Evolutionary conservation across 2,888 invertebrate species (phyloP).

Genomic region (Helicoverpa assulta): DNA sequence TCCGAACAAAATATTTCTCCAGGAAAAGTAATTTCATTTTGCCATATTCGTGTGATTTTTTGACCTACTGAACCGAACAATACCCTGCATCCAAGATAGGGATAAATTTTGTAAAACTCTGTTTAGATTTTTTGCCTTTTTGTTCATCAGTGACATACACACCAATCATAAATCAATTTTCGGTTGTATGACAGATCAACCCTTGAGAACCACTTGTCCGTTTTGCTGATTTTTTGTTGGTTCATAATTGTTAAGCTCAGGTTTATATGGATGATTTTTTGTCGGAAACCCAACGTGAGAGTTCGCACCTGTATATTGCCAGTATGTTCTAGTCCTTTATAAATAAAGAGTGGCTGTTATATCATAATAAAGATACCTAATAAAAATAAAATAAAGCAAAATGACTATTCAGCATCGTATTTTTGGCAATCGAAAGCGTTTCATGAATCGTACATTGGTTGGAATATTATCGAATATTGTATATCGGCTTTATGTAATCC

Average conservation of each 20-base stretch:
- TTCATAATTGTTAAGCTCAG: not conserved
- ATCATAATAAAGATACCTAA: not conserved
- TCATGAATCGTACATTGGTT: not conserved
- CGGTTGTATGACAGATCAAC: not conserved
- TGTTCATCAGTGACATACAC: slow-evolving; percentile 39
- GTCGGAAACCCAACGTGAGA: no score
- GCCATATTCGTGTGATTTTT: slow-evolving; percentile 1
- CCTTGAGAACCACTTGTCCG: not conserved
- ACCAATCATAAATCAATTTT: not conserved
- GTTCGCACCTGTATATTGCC: no score
- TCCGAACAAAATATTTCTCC: not conserved
- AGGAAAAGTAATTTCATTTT: slow-evolving; percentile 2
- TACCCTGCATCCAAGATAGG: slow-evolving; percentile 4
- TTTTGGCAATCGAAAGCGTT: not conserved
- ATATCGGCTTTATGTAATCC: not conserved
- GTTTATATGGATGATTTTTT: no score
- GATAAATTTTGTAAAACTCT: slow-evolving; percentile 45
- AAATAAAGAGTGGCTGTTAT: no score
- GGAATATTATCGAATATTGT: slow-evolving; percentile 19
- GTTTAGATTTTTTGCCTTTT: slow-evolving; percentile 40
- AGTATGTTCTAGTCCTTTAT: no score
- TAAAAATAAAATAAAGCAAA: not conserved
- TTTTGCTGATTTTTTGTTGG: not conserved
- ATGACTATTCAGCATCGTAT: not conserved
- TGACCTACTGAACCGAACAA: slow-evolving; percentile 1